These are phyloP conservation scores for Hippoglossus stenolepis DNA, from an alignment of 2,113 vertebrate genomes.

Conservation along the genomic window DNA sequence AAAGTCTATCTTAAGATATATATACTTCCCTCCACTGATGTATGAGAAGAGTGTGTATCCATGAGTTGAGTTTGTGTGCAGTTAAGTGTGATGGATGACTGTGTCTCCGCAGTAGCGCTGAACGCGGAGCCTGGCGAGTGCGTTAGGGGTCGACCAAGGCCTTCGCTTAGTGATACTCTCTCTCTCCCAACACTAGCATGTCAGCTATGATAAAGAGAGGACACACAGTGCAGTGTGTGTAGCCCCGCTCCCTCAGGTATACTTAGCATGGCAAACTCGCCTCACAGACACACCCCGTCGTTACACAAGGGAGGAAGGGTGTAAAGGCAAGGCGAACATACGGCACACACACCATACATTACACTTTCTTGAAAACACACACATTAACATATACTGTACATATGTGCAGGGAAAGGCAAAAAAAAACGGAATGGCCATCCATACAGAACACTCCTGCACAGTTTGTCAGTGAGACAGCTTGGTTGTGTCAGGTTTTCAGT, in stretches of 20 bases:
- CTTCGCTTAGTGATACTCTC: not conserved
- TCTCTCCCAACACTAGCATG: slow-evolving; percentile 36
- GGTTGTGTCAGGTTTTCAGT: slow-evolving; percentile 22
- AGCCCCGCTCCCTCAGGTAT: slow-evolving; percentile 69
- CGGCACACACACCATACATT: not conserved
- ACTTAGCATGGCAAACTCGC: slow-evolving; percentile 74
- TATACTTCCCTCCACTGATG: not conserved
- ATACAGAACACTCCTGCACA: slow-evolving; percentile 22
- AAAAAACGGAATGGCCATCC: slow-evolving; percentile 36
- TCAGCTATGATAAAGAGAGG: slow-evolving; percentile 73
- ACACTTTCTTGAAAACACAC: not conserved
- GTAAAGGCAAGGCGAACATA: slow-evolving; percentile 6
- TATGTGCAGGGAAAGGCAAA: not conserved
- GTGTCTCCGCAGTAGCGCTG: slow-evolving; percentile 22
- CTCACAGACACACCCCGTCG: slow-evolving; percentile 27
- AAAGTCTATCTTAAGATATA: slow-evolving; percentile 22
- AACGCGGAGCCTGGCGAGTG: slow-evolving; percentile 5
- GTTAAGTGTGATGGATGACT: slow-evolving; percentile 64
- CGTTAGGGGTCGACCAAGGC: slow-evolving; percentile 36
- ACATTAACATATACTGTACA: not conserved
- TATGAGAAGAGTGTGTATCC: not conserved
- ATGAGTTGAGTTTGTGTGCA: slow-evolving; percentile 31
- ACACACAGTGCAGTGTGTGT: slow-evolving; percentile 31
- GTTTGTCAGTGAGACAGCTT: slow-evolving; percentile 30
- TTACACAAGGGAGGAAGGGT: slow-evolving; percentile 30